A percentile compares a stretch with the other conserved stretches of the same genome.
Evolutionary conservation across 2,888 invertebrate species (phyloP).

Genomic region (Pachymerium ferrugineum): DNA sequence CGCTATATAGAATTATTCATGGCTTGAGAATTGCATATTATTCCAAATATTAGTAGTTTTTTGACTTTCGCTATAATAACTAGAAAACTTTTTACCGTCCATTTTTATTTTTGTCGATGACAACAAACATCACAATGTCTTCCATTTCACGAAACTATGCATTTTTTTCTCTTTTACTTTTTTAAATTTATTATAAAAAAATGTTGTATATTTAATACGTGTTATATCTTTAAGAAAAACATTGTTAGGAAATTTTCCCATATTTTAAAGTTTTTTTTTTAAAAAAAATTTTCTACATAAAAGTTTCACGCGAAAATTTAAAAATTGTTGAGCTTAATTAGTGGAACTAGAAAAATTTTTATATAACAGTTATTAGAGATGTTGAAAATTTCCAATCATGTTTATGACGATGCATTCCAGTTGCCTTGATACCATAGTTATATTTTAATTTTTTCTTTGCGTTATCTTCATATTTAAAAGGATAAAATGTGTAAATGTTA

Average conservation of each 20-base stretch:
- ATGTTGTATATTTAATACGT: constrained; percentile 1
- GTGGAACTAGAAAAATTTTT: not conserved
- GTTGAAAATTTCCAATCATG: not conserved
- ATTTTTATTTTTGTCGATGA: not conserved
- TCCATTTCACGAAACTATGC: constrained; percentile 10
- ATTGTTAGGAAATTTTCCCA: constrained; percentile 5
- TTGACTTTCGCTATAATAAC: not conserved
- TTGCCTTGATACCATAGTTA: not conserved
- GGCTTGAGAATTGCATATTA: constrained; percentile 38
- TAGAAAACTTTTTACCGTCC: not conserved
- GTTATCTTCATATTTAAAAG: not conserved
- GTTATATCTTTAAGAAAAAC: not conserved
- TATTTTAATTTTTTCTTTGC: not conserved
- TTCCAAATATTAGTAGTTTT: not conserved
- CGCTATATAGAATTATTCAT: constrained; percentile 51
- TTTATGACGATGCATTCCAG: too few species aligned
- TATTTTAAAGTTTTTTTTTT: not conserved
- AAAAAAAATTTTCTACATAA: not conserved
- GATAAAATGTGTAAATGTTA: too few species aligned
- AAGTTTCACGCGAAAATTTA: too few species aligned
- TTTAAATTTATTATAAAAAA: not conserved
- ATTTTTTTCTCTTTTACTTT: not conserved
- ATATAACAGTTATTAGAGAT: not conserved
- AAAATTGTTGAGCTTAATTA: not conserved
- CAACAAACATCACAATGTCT: constrained; percentile 10